Base-by-base conservation (phyloP, 2,888 invertebrate genomes). In the Idaea straminata region DNA sequence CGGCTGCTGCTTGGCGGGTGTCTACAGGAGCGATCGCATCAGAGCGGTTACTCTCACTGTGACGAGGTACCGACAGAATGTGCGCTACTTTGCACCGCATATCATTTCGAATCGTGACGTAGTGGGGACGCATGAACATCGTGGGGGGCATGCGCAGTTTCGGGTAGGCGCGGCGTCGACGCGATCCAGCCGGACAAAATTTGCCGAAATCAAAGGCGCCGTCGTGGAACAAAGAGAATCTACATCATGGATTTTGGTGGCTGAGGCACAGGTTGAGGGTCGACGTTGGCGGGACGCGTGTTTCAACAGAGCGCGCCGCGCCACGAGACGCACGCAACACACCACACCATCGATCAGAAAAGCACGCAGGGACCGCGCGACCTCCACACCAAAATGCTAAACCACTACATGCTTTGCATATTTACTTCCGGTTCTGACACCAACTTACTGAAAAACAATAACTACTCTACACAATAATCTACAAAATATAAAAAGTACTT, bases 81-180 rank as follows among this genome's bases (percentile, higher is more conserved):
- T 81, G 75, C 79, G 80, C 80, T 83, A 80, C 79, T 82, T 82
- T 77, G 81, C 79, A 81, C 79, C 79, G 83, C 83, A 85, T 83
- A 83, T 83, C 82, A 83, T 86, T 85, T 85, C 80, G 82, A 87
- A 85, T 80, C 76, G 78, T 87, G 86, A 84, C 85, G 85, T 85
- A 87, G 87, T 80, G 82, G 85, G 84, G 82, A 83, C 82, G 82
- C 85, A 84, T 79, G 83, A 82, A 79, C 78, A 80, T 72, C 77
- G 82, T 72, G 79, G 69, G 74, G 91, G 77, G 89, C 92, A 91
- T 91, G 91, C 91, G 91, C 92, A 79, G 68, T 77, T 68, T 67
- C 74, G 70, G 74, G 82, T 85, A 88, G 88, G 91, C 88, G 91
- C 87, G 89, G 90, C 86, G 85, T 25, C 25, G 47, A 79, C 81